phyloP scores from a whole-genome alignment of 2,888 invertebrate genomes.

The Iselma pallidipennis region DNA sequence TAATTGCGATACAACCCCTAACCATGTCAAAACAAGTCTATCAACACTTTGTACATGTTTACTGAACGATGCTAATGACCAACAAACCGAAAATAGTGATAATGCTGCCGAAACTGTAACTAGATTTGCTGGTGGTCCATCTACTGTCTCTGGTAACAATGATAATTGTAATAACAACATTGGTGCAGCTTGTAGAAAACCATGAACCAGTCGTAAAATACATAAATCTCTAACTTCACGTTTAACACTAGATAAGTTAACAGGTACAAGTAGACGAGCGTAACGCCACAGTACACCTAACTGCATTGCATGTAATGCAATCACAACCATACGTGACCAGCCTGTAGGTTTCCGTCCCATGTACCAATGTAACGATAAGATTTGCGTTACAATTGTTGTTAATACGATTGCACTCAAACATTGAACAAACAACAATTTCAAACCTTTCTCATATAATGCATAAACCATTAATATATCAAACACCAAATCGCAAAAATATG shows the following conservation, averaged over 20 bases:
- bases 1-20: conserved; percentile 61
- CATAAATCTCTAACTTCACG: conserved; percentile 76
- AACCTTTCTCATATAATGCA: conserved; percentile 73
- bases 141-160: conserved; percentile 60
- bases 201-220: conserved; percentile 82
- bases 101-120: conserved; percentile 80
- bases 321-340: conserved; percentile 59
- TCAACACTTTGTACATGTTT: conserved; percentile 88
- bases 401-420: conserved; percentile 72
- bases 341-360: conserved; percentile 56
- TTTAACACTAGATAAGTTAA: conserved; percentile 79
- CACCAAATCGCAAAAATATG: conserved; percentile 89
- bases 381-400: conserved; percentile 77
- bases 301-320: conserved; percentile 68
- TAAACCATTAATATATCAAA: conserved; percentile 87
- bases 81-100: conserved; percentile 84
- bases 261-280: conserved; percentile 81
- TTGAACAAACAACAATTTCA: conserved; percentile 67
- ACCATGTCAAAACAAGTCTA: conserved; percentile 66
- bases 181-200: conserved; percentile 86
- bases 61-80: conserved; percentile 89
- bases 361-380: conserved; percentile 76
- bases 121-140: conserved; percentile 70
- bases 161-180: conserved; percentile 83
- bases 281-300: conserved; percentile 80